Evolutionary conservation across 1,140 invertebrate genomes (phyloP).

Genomic region (Drosophila aff.): DNA sequence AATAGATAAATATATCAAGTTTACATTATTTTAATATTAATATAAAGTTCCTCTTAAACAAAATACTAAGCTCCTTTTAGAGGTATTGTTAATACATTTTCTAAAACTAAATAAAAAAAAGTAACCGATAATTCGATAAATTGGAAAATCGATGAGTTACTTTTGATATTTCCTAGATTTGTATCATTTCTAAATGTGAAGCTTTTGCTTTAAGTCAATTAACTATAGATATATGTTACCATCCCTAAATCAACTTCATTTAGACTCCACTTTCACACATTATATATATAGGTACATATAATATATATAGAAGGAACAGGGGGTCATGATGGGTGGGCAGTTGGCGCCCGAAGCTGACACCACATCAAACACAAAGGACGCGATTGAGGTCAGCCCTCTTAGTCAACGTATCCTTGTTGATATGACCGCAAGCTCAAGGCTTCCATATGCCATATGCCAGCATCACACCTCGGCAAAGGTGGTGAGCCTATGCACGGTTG

Average conservation of each 20-base stretch:
- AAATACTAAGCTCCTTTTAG: background rate
- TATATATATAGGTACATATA: background rate
- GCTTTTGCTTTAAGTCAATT: no score
- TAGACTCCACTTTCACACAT: background rate
- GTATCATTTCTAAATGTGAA: background rate
- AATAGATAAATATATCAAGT: rapidly evolving
- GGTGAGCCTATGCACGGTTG: background rate
- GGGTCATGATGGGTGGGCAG: background rate
- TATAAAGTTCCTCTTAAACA: background rate
- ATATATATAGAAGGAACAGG: background rate
- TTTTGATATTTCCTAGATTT: background rate
- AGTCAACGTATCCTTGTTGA: constrained; percentile 49
- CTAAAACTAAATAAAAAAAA: background rate
- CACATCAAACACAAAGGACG: constrained; percentile 49
- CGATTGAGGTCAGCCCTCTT: constrained; percentile 45
- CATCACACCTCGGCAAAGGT: constrained; percentile 29
- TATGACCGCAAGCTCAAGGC: constrained; percentile 50
- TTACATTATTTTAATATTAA: background rate
- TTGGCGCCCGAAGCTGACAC: constrained; percentile 26
- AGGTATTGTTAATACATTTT: background rate
- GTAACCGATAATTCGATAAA: background rate
- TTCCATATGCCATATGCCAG: constrained; percentile 41
- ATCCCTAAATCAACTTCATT: background rate
- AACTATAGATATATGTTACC: background rate
- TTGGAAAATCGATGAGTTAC: background rate